These are phyloP conservation scores for Elachura formosa DNA, from an alignment of 2,113 vertebrate species.

Conservation along the genomic window DNA sequence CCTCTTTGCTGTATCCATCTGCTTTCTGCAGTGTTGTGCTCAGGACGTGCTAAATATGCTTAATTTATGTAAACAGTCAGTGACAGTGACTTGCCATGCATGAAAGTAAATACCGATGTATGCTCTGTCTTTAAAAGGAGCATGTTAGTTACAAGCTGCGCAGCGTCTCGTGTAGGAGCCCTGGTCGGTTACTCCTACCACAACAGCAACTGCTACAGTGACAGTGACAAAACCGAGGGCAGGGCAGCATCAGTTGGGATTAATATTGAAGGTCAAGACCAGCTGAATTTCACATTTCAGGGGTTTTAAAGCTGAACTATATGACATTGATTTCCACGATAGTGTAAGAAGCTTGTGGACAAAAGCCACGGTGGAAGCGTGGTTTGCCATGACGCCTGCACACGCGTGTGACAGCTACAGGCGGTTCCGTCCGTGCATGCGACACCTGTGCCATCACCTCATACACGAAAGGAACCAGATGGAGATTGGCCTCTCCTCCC, in stretches of 20 bases:
- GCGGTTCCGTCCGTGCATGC: fast-evolving
- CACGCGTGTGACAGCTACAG: fast-evolving
- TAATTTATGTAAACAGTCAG: background rate
- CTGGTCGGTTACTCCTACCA: background rate
- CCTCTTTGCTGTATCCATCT: background rate
- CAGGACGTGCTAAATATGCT: background rate
- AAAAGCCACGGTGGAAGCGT: fast-evolving
- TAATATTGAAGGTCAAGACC: fast-evolving
- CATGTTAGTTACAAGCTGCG: fast-evolving
- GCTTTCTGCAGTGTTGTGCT: background rate
- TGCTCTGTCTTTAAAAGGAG: background rate
- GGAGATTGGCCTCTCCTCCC: background rate
- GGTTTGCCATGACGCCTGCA: background rate
- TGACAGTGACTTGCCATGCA: background rate
- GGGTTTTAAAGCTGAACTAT: background rate
- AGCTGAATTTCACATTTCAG: background rate
- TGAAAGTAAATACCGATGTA: background rate
- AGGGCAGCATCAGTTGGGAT: background rate
- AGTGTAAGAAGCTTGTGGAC: fast-evolving
- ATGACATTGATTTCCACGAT: fast-evolving
- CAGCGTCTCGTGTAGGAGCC: background rate
- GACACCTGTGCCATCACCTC: fast-evolving
- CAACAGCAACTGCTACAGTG: fast-evolving
- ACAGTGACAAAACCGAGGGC: fast-evolving
- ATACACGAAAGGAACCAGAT: fast-evolving